A percentile compares a stretch with the other conserved stretches of the same genome.
Evolutionary conservation across 2,888 invertebrate species (phyloP).

Genomic region (Callyntrura guangdongensis): DNA sequence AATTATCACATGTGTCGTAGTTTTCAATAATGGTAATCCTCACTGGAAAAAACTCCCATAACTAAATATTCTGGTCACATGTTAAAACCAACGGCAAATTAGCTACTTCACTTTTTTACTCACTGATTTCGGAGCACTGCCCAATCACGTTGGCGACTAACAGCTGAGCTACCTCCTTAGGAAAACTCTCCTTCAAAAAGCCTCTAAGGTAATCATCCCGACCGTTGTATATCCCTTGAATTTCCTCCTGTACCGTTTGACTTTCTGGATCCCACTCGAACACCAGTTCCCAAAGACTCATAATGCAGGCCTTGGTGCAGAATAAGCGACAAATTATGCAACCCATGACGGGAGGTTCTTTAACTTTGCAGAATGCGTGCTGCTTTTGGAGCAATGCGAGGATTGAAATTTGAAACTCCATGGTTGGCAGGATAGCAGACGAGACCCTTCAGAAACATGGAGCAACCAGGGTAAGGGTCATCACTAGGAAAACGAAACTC

Average conservation of each 20-base stretch:
- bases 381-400: conserved; percentile 38
- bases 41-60: neutral
- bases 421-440: neutral
- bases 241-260: neutral
- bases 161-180: neutral
- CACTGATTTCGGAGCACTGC: neutral
- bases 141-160: neutral
- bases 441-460: neutral
- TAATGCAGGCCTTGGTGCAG: neutral
- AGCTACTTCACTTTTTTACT: neutral
- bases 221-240: neutral
- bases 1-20: neutral
- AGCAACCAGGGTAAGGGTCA: no score
- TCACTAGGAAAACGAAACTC: no score
- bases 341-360: no score
- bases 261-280: neutral
- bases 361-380: neutral
- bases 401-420: neutral
- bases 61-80: no score
- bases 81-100: neutral
- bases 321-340: neutral
- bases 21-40: neutral
- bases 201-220: neutral
- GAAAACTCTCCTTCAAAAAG: neutral
- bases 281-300: neutral